A percentile compares a stretch with the other conserved stretches of the same genome.
Conservation (phyloP, 1,140 invertebrate species). For the Musca vetustissima region DNA sequence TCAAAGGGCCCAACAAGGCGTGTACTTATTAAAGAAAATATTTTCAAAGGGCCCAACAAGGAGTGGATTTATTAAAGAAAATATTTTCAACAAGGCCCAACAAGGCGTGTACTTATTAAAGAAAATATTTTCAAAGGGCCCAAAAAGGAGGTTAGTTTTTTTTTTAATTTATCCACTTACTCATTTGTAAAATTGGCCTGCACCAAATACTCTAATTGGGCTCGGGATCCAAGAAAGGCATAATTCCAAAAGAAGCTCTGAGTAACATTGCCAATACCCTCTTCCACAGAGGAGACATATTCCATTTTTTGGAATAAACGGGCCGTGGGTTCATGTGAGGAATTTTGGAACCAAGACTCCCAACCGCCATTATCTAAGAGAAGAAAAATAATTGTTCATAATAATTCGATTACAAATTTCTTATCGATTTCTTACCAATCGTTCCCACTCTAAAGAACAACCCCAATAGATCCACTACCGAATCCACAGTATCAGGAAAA, state of each 20-base stretch:
- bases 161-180: too few species aligned
- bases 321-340: conserved; percentile 60
- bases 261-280: conserved; percentile 70
- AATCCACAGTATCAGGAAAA: conserved; percentile 70
- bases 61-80: too few species aligned
- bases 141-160: neutral
- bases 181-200: conserved; percentile 67
- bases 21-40: neutral
- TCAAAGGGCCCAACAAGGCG: too few species aligned
- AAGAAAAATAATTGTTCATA: conserved; percentile 15
- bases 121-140: neutral
- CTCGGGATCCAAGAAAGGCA: conserved; percentile 69
- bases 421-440: conserved; percentile 35
- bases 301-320: conserved; percentile 67
- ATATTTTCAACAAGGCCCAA: too few species aligned
- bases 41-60: neutral
- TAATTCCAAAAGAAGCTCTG: conserved; percentile 72
- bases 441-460: conserved; percentile 59
- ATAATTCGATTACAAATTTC: too few species aligned
- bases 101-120: too few species aligned
- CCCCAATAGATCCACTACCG: conserved; percentile 63
- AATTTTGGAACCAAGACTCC: conserved; percentile 68
- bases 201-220: conserved; percentile 68
- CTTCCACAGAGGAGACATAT: conserved; percentile 63
- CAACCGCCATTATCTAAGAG: conserved; percentile 67